Evolutionary conservation across 1,140 invertebrate genomes (phyloP), one percentile per base, ranked within the genome.

Genomic region (Zelostemma sp.): DNA sequence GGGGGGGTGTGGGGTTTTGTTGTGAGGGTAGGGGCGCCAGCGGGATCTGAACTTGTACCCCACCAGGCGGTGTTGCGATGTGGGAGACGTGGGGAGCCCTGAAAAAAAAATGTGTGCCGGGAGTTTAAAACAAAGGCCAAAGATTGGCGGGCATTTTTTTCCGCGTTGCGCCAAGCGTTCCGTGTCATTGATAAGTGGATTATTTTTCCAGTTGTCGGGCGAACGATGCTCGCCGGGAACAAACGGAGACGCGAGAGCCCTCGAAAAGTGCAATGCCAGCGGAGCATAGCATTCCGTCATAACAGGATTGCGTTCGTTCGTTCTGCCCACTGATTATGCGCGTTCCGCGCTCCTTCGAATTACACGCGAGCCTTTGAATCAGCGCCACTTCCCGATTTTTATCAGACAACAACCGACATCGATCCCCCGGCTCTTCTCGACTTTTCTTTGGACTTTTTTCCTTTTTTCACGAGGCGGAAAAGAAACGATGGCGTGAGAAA

Each of bases 261-360:
- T 48, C 15, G 41, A 28, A 48, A 46, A 16, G 48, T 63, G 28
- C 15, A 50, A 49, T 43, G 49, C 35, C 66, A 55, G 48, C 54
- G 17, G 55, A 63, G 66, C 66, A 33, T 63, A 62, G 59, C 66
- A 68, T 68, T 68, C 66, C 67, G 51, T 69, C 67, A 64, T 69
- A 69, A 69, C 67, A 69, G 67, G 59, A 69, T 69, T 64, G 60
- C n/a, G n/a, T n/a, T n/a, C 67, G 67, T 64, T 69, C 67, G 67
- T 64, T 69, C 67, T 69, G 67, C 41, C 60, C 56, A 60, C 56
- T 69, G 67, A 69, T 64, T 64, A 64, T 60, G 53, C 41, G 57
- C 64, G 64, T 61, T 67, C 63, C 62, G 57, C 59, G 59, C 59
- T 65, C 48, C 47, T 59, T 58, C 64, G 57, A 17, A 60, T 56